phyloP scores from a whole-genome alignment of 2,888 invertebrate genomes.

The Bursaphelenchus okinawaensis region DNA sequence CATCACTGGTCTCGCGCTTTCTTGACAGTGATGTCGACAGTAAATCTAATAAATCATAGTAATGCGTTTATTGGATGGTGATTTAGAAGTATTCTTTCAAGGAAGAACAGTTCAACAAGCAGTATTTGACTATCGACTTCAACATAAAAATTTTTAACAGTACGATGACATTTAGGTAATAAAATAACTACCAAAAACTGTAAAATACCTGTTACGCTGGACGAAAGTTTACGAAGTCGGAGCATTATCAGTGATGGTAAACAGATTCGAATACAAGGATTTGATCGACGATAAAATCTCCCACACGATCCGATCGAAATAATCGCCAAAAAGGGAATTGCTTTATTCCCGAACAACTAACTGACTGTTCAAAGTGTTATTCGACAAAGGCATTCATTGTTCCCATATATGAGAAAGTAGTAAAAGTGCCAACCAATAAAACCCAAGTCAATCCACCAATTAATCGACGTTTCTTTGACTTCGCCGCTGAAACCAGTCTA shows the following conservation, averaged over 20 bases:
- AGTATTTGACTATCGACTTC: no score
- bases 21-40: neutral
- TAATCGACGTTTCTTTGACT: neutral
- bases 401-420: neutral
- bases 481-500: neutral
- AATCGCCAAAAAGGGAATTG: neutral
- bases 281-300: neutral
- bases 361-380: neutral
- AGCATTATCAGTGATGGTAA: slow-evolving; percentile 4
- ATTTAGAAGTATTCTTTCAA: no score
- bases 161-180: neutral
- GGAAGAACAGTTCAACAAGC: no score
- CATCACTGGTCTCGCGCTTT: neutral
- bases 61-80: neutral
- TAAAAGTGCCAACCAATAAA: neutral
- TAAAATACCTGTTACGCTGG: neutral
- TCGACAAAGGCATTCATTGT: neutral
- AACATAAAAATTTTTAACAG: neutral
- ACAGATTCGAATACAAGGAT: neutral
- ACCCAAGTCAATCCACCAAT: neutral
- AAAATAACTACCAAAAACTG: neutral
- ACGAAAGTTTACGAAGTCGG: slow-evolving; percentile 3
- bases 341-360: neutral
- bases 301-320: neutral
- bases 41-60: neutral